Conservation (phyloP, 2,888 invertebrate genomes). For the Bruchidius siliquastri region DNA sequence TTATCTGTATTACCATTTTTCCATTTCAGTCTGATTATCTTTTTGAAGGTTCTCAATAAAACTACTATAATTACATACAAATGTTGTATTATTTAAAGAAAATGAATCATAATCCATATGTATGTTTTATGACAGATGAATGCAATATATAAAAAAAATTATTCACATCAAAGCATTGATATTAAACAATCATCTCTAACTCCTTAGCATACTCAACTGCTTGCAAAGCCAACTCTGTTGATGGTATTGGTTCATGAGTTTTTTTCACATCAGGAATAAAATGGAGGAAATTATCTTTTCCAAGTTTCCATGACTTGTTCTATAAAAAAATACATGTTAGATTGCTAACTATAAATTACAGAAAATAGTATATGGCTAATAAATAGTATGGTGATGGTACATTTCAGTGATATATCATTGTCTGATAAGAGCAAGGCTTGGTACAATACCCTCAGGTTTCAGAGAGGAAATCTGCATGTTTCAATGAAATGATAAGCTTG, state of each 20-base stretch:
- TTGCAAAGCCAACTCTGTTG: slow-evolving; percentile 85
- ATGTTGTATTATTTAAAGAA: background rate
- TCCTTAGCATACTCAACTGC: slow-evolving; percentile 96
- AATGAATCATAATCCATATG: background rate
- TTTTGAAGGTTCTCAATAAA: background rate
- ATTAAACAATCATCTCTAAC: slow-evolving; percentile 98
- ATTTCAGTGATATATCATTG: too few relatives aligned
- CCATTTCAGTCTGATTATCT: too few relatives aligned
- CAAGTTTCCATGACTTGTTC: slow-evolving; percentile 78
- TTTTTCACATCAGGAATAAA: slow-evolving; percentile 75
- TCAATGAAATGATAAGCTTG: too few relatives aligned
- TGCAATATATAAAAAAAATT: slow-evolving; percentile 57
- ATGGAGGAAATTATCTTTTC: slow-evolving; percentile 73
- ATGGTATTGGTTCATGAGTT: slow-evolving; percentile 76
- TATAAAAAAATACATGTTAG: slow-evolving; percentile 27
- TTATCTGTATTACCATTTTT: too few relatives aligned
- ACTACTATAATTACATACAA: background rate
- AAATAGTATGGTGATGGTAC: too few relatives aligned
- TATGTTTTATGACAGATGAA: background rate
- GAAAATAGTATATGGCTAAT: too few relatives aligned
- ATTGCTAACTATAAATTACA: background rate
- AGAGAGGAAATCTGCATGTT: too few relatives aligned
- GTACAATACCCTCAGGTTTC: too few relatives aligned
- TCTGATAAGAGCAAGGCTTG: too few relatives aligned
- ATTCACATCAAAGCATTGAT: slow-evolving; percentile 64